Conservation (phyloP, 2,888 invertebrate genomes). For the Heliconius erato region DNA sequence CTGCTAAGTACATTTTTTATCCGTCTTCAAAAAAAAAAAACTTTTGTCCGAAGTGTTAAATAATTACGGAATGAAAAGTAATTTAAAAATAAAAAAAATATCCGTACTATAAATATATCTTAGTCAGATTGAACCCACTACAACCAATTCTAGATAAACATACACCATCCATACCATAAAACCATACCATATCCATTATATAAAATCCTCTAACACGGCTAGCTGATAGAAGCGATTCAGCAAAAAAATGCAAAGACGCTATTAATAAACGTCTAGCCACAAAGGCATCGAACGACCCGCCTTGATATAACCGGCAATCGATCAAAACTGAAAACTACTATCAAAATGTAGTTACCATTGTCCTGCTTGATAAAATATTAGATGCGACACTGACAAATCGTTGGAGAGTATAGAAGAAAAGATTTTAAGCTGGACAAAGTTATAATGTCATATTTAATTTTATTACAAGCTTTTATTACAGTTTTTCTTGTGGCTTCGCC, state of each 20-base stretch:
- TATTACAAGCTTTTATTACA: not conserved
- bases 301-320: conserved; percentile 63
- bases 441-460: conserved; percentile 4
- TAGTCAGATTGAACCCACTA: too few species aligned
- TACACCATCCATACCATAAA: not conserved
- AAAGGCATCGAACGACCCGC: conserved; percentile 58
- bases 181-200: not conserved
- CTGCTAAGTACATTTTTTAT: too few species aligned
- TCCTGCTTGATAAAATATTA: conserved; percentile 83
- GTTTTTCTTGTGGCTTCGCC: too few species aligned
- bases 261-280: conserved; percentile 56
- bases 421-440: conserved; percentile 49
- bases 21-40: too few species aligned
- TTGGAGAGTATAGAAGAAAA: conserved; percentile 59
- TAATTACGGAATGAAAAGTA: too few species aligned
- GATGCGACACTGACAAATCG: conserved; percentile 81
- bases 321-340: conserved; percentile 80
- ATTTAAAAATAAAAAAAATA: too few species aligned
- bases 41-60: too few species aligned
- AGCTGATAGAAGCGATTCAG: not conserved
- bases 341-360: conserved; percentile 84
- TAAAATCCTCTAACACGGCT: not conserved
- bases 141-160: too few species aligned
- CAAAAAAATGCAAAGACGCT: conserved; percentile 48
- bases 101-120: too few species aligned